Evolutionary conservation across 2,888 invertebrate genomes (phyloP).

Genomic region (Barypeithes pellucidus): DNA sequence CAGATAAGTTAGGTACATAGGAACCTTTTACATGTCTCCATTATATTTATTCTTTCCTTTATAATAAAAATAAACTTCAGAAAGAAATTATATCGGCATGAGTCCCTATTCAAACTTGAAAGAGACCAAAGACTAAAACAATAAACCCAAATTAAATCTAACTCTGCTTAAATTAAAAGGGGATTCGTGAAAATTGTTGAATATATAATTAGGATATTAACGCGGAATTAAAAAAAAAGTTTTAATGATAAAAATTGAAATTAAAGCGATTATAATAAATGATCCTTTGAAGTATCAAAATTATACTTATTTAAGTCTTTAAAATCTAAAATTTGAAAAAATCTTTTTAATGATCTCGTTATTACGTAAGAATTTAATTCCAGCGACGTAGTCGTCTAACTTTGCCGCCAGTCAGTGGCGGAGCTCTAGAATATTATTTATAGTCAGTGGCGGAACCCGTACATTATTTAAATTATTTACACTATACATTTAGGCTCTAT

Average conservation of each 20-base stretch:
- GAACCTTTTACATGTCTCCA: too few relatives aligned
- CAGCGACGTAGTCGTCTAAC: too few relatives aligned
- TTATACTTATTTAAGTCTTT: not conserved
- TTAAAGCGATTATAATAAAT: not conserved
- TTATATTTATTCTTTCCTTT: too few relatives aligned
- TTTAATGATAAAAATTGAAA: slow-evolving; percentile 1
- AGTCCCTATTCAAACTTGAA: too few relatives aligned
- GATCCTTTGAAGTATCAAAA: not conserved
- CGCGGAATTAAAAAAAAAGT: not conserved
- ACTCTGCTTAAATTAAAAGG: not conserved
- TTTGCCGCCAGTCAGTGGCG: too few relatives aligned
- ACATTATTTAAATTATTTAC: too few relatives aligned
- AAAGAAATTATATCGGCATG: too few relatives aligned
- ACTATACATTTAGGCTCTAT: too few relatives aligned
- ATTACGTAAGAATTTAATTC: not conserved
- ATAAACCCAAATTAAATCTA: not conserved
- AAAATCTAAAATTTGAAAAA: not conserved
- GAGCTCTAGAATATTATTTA: too few relatives aligned
- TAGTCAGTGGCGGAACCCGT: too few relatives aligned
- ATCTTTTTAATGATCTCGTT: not conserved
- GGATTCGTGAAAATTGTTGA: not conserved
- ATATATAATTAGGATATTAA: slow-evolving; percentile 9
- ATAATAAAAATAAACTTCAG: too few relatives aligned
- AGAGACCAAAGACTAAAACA: not conserved
- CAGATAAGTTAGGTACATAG: too few relatives aligned